A percentile compares a stretch with the other conserved stretches of the same genome.
Conservation (phyloP, 2,797 vertebrate genomes). For the Acanthurus leucopareius region DNA sequence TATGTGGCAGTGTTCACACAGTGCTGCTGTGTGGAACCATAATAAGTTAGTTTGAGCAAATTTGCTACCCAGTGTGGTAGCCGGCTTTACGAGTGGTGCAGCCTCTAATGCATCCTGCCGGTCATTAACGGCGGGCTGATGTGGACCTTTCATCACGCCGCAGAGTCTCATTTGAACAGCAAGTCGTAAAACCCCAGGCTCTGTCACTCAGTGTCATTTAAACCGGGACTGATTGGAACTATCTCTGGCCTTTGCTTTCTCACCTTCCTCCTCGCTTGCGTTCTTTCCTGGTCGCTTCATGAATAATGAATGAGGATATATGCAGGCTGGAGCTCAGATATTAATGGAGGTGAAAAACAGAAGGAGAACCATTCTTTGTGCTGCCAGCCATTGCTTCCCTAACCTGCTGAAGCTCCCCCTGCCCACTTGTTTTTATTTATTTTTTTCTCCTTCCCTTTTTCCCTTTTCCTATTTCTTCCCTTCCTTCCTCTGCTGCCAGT, state of each 20-base stretch:
- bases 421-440: constrained; percentile 35
- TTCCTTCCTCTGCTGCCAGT: constrained; percentile 51
- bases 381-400: constrained; percentile 82
- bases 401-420: constrained; percentile 69
- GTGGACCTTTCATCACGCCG: constrained; percentile 91
- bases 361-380: constrained; percentile 86
- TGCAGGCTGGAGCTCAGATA: constrained; percentile 88
- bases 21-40: constrained; percentile 19
- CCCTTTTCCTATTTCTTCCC: constrained; percentile 38
- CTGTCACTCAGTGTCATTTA: constrained; percentile 99
- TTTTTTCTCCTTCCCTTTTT: constrained; percentile 45
- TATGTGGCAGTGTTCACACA: constrained; percentile 31
- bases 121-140: constrained; percentile 93
- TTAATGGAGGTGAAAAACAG: constrained; percentile 93
- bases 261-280: constrained; percentile 71
- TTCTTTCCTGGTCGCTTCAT: constrained; percentile 82
- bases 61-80: constrained; percentile 62
- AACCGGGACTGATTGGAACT: constrained; percentile 97
- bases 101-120: constrained; percentile 92
- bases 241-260: constrained; percentile 93
- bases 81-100: constrained; percentile 82
- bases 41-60: constrained; percentile 56
- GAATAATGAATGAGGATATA: constrained; percentile 99
- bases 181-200: constrained; percentile 92
- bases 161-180: constrained; percentile 88